Base-by-base conservation (phyloP, 2,113 vertebrate species). In the Etheostoma spectabile region DNA sequence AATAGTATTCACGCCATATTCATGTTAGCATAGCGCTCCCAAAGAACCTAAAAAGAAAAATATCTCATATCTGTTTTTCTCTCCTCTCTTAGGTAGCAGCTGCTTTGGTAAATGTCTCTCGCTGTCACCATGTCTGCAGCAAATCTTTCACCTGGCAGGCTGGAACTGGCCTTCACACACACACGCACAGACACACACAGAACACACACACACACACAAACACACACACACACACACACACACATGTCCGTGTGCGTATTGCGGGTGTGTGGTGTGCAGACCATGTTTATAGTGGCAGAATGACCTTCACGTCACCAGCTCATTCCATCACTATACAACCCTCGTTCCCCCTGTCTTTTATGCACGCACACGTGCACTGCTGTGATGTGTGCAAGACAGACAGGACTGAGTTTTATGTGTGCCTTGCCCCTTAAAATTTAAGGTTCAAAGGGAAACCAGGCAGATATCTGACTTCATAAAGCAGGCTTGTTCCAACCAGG, bases 261-360 rank as follows among this genome's bases (percentile, higher is more conserved):
- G 73, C 45, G 27, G 18, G 53, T 69, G 52, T 49, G 73, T 49
- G 35, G 35, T 13, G 67, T 22, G 13, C 51, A 19, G 53, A 35
- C 49, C 65, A 55, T 74, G 77, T 86, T 85, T 89, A 91, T 88
- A 75, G 77, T 52, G 83, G 83, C 74, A 77, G 79, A 84, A 69
- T 30, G 84, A 89, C 89, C 89, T 92, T 92, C 89, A 88, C 48
- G 61, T 66, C 85, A 60, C 38, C 83, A 75, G 80, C 86, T 86
- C 83, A 69, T 83, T 71, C 86, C 80, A 79, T 79, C 66, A 74
- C 88, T 74, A 77, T 12, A 79, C 69, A 53, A 66, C 83, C 63
- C 38, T 66, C 53, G 73, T 75, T 48, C 65, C 61, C 61, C 19
- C 62, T 3, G 22, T 74, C 73, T 69, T 64, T 49, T 33, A 68